Base-by-base conservation (phyloP, 2,797 vertebrate species). In the Sebastiscus tertius region DNA sequence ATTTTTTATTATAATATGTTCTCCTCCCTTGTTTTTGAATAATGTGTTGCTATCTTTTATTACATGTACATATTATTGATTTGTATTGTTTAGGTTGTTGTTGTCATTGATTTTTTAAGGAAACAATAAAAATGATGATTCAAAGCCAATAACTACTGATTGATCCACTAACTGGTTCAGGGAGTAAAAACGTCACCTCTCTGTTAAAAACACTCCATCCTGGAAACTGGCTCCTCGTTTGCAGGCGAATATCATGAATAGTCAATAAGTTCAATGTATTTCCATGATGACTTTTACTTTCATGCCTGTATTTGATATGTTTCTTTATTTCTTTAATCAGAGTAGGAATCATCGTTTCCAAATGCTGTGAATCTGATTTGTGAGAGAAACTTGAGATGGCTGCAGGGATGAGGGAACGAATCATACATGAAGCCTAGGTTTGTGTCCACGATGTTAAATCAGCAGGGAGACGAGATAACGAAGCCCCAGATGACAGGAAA, bases 381-480 rank as follows among this genome's bases (percentile, higher is more conserved):
- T 64, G 29, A 77, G 74, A 49, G 61, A 81, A 80, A 72, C 65
- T 69, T 55, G 31, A 9, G 61, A 82, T 82, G 86, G 74, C 86
- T 85, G 75, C 65, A 75, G 82, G 84, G 83, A 29, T 13, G 73
- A 10, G 56, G 59, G 77, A 82, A n/a, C 42, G 80, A 89, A 66
- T 79, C 58, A 22, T 20, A 36, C 34, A 36, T 36, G 34, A 12
- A 36, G 34, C 34, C 11, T 0, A 66, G 3, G 12, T 77, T 75
- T 80, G 54, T 77, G 87, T 78, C 74, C 79, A 36, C 18, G 52
- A 85, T 85, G 87, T 74, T 65, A 79, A 69, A 87, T 87, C 87
- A 77, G 70, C 75, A 7, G 73, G 84, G 80, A 74, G 80, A 83
- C 33, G 42, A 79, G 84, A 88, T 87, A 90, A 90, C 42, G 87